Base-by-base conservation (phyloP, 2,113 vertebrate species). In the Otis tarda region DNA sequence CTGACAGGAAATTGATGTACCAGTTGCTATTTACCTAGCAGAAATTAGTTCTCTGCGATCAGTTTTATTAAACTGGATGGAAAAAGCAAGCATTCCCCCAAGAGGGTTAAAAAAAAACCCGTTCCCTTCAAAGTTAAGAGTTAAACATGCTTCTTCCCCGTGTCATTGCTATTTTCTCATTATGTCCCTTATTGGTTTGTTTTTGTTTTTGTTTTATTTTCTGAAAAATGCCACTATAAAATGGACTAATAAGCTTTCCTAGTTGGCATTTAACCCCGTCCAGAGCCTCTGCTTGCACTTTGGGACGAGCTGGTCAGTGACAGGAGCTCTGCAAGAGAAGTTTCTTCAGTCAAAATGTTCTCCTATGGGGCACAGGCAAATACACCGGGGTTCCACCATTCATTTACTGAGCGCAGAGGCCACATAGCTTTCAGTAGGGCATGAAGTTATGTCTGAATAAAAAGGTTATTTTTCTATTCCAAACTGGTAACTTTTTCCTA, bases 1-100 rank as follows among this genome's bases (percentile, higher is more conserved):
- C 76, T 93, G 96, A 94, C 96, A 97, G 94, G 96, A 98, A 98
- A 97, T 97, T 97, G 97, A 98, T 97, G 95, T 97, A 50, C 61
- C 28, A 6, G 22, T 97, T 97, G 96, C 97, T 98, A 95, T 98
- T 97, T 97, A 97, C 96, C 90, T 89, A 94, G 93, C 76, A 97
- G 96, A 98, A 98, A 98, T 95, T 96, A 97, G 88, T 97, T 97
- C 95, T 94, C 41, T 39, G 80, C 39, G 41, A 96, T 93, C 83
- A 57, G 65, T 93, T 95, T 96, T 93, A 93, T 94, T 93, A 94
- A 96, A 97, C 63, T 4, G 33, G 83, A 64, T 30, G n/a, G 87
- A 80, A 96, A 43, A 95, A 88, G 93, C 71, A 92, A 74, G 39
- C 2, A 61, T 92, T 89, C 70, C 90, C 60, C 41, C 16, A 63